Conservation (phyloP, 1,140 invertebrate genomes). For the Oppia nitens region DNA sequence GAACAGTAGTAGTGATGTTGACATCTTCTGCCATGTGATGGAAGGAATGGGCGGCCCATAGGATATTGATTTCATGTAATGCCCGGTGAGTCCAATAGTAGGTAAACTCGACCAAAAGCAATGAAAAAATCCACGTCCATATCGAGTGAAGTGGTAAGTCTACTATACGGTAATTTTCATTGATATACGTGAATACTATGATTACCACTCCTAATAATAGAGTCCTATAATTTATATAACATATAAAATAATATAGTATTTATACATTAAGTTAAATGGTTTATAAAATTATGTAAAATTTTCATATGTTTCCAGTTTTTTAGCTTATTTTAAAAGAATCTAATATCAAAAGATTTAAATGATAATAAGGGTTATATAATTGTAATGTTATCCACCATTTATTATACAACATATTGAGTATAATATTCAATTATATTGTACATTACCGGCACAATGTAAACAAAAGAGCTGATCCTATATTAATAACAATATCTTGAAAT, state of each 20-base stretch:
- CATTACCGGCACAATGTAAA: not conserved
- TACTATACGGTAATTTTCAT: slow-evolving; percentile 48
- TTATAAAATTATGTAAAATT: too few relatives aligned
- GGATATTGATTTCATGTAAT: slow-evolving; percentile 61
- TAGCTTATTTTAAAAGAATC: too few relatives aligned
- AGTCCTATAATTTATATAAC: too few relatives aligned
- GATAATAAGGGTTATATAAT: not conserved
- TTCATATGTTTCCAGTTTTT: too few relatives aligned
- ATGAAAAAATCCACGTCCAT: slow-evolving; percentile 56
- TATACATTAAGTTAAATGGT: too few relatives aligned
- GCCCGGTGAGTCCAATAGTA: slow-evolving; percentile 82
- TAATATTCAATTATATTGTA: not conserved
- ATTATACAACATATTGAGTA: not conserved
- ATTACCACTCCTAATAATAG: slow-evolving; percentile 51
- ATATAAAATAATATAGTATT: too few relatives aligned
- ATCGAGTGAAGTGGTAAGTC: slow-evolving; percentile 55
- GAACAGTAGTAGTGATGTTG: slow-evolving; percentile 52
- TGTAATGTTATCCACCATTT: not conserved
- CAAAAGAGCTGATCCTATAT: slow-evolving; percentile 2
- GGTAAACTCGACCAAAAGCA: slow-evolving; percentile 60
- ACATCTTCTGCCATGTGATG: slow-evolving; percentile 92
- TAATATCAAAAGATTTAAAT: too few relatives aligned
- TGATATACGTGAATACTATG: slow-evolving; percentile 50
- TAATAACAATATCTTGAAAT: slow-evolving; percentile 1
- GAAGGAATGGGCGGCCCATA: slow-evolving; percentile 86